Conservation (phyloP, 2,888 invertebrate genomes). For the Eilema griseolum region DNA sequence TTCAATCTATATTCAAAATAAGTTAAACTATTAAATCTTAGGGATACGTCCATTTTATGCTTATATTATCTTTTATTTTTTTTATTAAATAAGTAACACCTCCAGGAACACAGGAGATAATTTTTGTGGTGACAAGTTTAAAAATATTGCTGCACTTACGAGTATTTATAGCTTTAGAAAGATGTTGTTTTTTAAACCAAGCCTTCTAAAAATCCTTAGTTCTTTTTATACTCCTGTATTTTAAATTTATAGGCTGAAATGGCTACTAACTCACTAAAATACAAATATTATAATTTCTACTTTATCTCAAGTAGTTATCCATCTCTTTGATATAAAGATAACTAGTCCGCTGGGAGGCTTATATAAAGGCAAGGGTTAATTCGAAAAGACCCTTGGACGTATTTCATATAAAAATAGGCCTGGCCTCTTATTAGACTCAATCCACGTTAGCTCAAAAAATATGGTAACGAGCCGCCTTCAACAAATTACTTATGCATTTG, state of each 20-base stretch:
- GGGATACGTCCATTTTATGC: background rate
- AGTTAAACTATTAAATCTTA: background rate
- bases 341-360: background rate
- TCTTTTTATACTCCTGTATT: too few relatives aligned
- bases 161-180: background rate
- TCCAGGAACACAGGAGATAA: background rate
- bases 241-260: too few relatives aligned
- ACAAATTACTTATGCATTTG: background rate
- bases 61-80: background rate
- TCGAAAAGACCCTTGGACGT: background rate
- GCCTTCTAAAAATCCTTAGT: background rate
- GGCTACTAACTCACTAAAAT: too few relatives aligned
- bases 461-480: background rate
- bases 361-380: background rate
- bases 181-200: background rate
- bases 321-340: background rate
- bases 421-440: background rate
- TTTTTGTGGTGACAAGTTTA: background rate
- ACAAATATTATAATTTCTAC: background rate
- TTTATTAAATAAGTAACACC: background rate
- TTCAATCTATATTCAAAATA: background rate
- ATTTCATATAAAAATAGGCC: background rate
- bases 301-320: background rate
- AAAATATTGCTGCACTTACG: background rate
- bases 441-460: background rate